A percentile compares a stretch with the other conserved stretches of the same genome.
Evolutionary conservation across 1,140 invertebrate genomes (phyloP).

Genomic region (Brachionus plicatilis): DNA sequence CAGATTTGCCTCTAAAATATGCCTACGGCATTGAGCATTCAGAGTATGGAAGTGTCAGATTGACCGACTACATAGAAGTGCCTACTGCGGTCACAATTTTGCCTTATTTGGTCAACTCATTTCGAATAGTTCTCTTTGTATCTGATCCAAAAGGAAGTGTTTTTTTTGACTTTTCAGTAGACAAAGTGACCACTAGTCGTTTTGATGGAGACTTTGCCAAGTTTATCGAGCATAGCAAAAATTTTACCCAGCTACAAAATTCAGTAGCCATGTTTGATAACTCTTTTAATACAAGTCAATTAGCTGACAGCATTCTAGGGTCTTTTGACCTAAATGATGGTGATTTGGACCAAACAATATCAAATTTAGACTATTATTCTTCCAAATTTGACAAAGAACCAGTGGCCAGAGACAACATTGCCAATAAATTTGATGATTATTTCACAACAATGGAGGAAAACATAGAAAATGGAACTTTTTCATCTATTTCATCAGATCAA

Average conservation of each 20-base stretch:
- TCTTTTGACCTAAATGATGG: not conserved
- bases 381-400: not conserved
- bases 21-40: not conserved
- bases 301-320: not conserved
- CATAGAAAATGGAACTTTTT: not conserved
- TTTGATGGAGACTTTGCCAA: not conserved
- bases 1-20: conserved; percentile 4
- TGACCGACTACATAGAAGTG: not conserved
- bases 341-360: not conserved
- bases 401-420: not conserved
- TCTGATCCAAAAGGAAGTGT: not conserved
- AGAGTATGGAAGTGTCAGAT: not conserved
- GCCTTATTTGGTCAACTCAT: not conserved
- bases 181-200: not conserved
- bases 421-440: not conserved
- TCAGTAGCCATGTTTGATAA: not conserved
- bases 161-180: not conserved
- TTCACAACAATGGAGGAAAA: not conserved
- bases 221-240: not conserved
- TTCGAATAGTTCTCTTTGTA: not conserved
- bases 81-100: not conserved
- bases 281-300: not conserved
- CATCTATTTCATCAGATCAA: not conserved
- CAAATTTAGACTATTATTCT: conserved; percentile 8
- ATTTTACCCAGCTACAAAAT: not conserved